Base-by-base conservation (phyloP, 37 sponge, comb jelly and placozoan genomes). In the Beroe ovata region DNA sequence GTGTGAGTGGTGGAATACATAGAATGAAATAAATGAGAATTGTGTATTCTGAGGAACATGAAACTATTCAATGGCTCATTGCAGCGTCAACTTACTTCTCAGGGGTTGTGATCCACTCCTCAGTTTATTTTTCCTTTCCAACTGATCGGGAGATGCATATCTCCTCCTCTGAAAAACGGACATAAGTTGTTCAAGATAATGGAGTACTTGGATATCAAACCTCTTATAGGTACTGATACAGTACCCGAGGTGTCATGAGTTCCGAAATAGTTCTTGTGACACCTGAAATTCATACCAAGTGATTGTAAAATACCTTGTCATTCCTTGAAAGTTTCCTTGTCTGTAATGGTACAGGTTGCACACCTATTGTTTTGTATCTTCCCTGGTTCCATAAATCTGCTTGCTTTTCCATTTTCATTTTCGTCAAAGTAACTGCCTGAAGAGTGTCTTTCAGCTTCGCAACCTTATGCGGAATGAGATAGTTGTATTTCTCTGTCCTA, bases 391-490 rank as follows among this genome's bases (percentile, higher is more conserved):
- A 47, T 47, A 47, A 47, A 47, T 47, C 11, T 11, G 54, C 11
- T 6, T 47, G 54, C 54, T 47, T 47, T 16, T 47, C 11, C 6
- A 66, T 66, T 29, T 33, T 66, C 36, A 19, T 29, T 18, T 66
- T 66, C 8, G 18, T 32, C 11, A 66, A 19, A 66, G 69, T 11
- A 1, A 66, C 69, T 14, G 69, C 69, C 34, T 34, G 16, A 33
- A 66, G 69, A 33, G 69, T 66, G 16, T 66, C 34, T 32, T 30
- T 66, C 35, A 66, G 8, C 32, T 18, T 2, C 18, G 69, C 32
- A 26, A 37, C 69, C 35, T 66, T 66, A 37, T 66, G 69, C 14
- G 69, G 69, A 32, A 66, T 66, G 1, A 66, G 30, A 16, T 66
- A 66, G 35, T 66, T 18, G 36, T 66, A 66, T 33, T 66, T 25